A percentile compares a stretch with the other conserved stretches of the same genome.
Conservation (phyloP, 2,888 invertebrate genomes). For the Ophion ventricosus region DNA sequence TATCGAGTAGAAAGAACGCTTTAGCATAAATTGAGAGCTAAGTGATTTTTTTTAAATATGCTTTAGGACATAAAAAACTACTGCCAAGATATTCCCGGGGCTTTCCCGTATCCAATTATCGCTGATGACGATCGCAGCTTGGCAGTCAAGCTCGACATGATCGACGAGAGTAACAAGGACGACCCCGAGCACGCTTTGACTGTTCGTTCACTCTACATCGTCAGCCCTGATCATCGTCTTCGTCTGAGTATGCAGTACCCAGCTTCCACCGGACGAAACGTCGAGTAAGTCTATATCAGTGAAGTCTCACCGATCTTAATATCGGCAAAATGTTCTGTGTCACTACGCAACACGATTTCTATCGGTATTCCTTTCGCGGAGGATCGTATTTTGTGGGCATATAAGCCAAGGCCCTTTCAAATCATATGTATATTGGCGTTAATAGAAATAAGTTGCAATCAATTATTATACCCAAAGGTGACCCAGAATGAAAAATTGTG, state of each 20-base stretch:
- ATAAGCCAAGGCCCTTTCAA: too few relatives aligned
- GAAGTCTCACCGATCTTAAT: not conserved
- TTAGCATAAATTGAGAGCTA: not conserved
- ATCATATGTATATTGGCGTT: too few relatives aligned
- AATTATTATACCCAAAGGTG: too few relatives aligned
- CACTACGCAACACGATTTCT: not conserved
- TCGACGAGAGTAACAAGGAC: slow-evolving; percentile 89
- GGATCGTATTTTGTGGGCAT: too few relatives aligned
- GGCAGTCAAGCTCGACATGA: slow-evolving; percentile 90
- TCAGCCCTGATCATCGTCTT: slow-evolving; percentile 91
- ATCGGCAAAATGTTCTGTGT: not conserved
- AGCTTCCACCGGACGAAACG: slow-evolving; percentile 93
- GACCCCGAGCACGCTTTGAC: slow-evolving; percentile 88
- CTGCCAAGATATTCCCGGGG: slow-evolving; percentile 88
- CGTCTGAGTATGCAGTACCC: slow-evolving; percentile 93
- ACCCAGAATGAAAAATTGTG: too few relatives aligned
- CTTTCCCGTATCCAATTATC: slow-evolving; percentile 93
- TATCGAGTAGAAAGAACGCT: not conserved
- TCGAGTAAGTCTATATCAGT: slow-evolving; percentile 88
- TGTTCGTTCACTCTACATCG: slow-evolving; percentile 90
- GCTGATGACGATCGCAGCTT: slow-evolving; percentile 90
- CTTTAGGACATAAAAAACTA: slow-evolving; percentile 88
- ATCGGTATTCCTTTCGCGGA: too few relatives aligned
- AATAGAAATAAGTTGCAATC: too few relatives aligned
- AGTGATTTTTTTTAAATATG: not conserved